Base-by-base conservation (phyloP, 2,113 vertebrate species). In the Megatriorchis doriae region DNA sequence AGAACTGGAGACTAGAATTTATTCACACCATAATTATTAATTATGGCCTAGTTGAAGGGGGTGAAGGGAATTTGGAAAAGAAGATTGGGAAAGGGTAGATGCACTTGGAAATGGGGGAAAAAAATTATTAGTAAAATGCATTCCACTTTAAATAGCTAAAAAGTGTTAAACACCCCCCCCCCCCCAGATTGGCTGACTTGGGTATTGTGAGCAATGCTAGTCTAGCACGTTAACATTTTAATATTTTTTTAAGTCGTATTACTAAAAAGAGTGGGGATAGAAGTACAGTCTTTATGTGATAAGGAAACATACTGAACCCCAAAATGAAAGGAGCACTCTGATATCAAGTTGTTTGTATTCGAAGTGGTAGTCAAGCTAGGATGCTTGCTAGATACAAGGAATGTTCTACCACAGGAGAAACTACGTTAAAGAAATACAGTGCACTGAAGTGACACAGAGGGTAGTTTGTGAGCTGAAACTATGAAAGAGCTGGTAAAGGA, bases 321-420 rank as follows among this genome's bases (percentile, higher is more conserved):
- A 40, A 82, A 80, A 1, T 36, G 12, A 4, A 75, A 88, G 48
- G 26, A 79, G 8, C 6, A 6, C 34, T 40, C 82, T 34, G 23
- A 25, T 65, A 72, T n/a, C n/a, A 32, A 36, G 31, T 3, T 65
- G 4, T 11, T 43, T 1, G 0, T 42, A 14, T 3, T 5, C 1
- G 58, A 72, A 80, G 31, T 45, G 13, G 15, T 34, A 48, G 61
- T 12, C 11, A 16, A 59, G 14, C 22, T 31, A 61, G 40, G 48
- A 58, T 9, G 7, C 31, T 88, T 82, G 12, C 31, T 47, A 29
- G 23, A 3, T 47, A 4, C 3, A 23, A 77, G 34, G 8, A 68
- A 21, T 25, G 6, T 3, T 61, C 10, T 52, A 4, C 16, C 0
- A 1, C 45, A 40, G 34, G 12, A 61, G 18, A 52, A 90, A 45